Conservation (phyloP, 1,140 invertebrate genomes). For the Dendroctonus ponderosae region DNA sequence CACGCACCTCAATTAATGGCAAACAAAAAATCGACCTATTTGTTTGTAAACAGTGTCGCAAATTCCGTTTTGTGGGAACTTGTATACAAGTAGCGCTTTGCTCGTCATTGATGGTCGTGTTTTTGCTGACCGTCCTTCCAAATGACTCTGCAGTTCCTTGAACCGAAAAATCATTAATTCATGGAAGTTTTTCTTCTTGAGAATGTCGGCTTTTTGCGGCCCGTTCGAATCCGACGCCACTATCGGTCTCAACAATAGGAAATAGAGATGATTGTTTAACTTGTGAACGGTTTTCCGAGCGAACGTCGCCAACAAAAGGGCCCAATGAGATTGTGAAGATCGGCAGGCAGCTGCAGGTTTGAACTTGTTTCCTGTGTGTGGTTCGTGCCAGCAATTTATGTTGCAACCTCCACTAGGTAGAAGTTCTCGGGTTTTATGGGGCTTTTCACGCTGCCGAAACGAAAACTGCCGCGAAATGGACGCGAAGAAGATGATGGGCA, state of each 20-base stretch:
- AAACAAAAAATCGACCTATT: too few relatives aligned
- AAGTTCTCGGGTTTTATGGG: not conserved
- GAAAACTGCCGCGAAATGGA: conserved; percentile 3
- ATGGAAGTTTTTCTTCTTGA: not conserved
- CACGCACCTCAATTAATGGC: too few relatives aligned
- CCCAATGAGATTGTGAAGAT: too few relatives aligned
- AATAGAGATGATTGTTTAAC: too few relatives aligned
- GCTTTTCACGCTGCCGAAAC: not conserved
- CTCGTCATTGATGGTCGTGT: conserved; percentile 3
- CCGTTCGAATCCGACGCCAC: too few relatives aligned
- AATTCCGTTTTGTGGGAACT: too few relatives aligned
- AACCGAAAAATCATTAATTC: conserved; percentile 2
- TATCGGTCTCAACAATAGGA: too few relatives aligned
- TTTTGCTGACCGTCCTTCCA: conserved; percentile 1
- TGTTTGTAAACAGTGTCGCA: too few relatives aligned
- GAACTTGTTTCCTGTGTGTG: not conserved
- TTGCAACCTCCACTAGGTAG: not conserved
- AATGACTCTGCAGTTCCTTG: not conserved
- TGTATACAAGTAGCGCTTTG: not conserved
- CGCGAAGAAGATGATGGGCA: not conserved
- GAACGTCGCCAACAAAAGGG: too few relatives aligned
- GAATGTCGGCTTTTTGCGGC: too few relatives aligned
- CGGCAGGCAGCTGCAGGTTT: not conserved
- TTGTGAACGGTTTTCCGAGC: too few relatives aligned
- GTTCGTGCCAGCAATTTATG: not conserved